Percentiles rank a stretch among this genome's conserved stretches.
Conservation (phyloP, 2,797 vertebrate species). For the Poecile montanus region DNA sequence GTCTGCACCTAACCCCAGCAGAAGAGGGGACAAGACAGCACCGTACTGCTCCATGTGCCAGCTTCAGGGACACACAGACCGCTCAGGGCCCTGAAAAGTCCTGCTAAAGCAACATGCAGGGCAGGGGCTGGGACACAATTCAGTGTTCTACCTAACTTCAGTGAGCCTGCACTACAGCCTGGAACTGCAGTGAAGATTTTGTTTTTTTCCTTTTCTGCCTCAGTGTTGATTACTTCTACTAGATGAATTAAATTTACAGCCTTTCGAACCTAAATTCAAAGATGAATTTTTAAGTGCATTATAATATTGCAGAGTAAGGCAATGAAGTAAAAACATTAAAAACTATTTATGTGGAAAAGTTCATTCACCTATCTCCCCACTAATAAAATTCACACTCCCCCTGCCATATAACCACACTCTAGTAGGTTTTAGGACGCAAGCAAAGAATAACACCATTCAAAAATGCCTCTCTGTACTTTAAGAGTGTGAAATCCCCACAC, state of each 20-base stretch:
- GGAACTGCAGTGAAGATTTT: not conserved
- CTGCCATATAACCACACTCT: too few species aligned
- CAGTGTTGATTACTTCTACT: not conserved
- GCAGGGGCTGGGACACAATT: not conserved
- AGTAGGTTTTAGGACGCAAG: not conserved
- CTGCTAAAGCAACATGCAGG: not conserved
- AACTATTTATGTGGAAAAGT: not conserved
- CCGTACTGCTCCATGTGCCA: not conserved
- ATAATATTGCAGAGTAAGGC: not conserved
- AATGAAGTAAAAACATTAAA: not conserved
- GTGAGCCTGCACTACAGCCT: not conserved
- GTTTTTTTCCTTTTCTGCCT: not conserved
- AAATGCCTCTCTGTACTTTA: not conserved
- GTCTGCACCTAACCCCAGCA: not conserved
- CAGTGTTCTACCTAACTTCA: not conserved
- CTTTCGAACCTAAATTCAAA: not conserved
- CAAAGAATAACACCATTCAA: not conserved
- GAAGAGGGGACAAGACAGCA: not conserved
- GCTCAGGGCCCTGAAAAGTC: not conserved
- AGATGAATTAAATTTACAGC: not conserved
- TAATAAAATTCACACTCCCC: not conserved
- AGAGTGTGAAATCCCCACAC: accelerated
- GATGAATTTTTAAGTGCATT: not conserved
- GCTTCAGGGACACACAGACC: not conserved
- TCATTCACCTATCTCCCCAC: not conserved